phyloP scores from a whole-genome alignment of 2,888 invertebrate species.

The Caenorhabditis auriculariae region DNA sequence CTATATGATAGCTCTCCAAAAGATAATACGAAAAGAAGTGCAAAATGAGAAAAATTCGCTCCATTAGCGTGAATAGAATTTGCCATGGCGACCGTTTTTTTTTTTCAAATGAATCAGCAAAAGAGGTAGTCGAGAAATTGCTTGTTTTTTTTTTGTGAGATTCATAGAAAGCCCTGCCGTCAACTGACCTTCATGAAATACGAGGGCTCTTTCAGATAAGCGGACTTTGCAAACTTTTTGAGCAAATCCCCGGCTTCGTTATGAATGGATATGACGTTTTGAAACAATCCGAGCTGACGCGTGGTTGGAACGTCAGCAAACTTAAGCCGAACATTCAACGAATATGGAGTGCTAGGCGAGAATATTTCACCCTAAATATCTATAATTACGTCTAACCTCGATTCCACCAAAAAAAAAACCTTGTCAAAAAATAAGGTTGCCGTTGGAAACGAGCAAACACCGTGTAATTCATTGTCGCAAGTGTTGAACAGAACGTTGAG shows the following conservation, averaged over 20 bases:
- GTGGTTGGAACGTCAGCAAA: slow-evolving; percentile 33
- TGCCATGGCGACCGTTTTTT: too few relatives aligned
- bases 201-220: slow-evolving; percentile 33
- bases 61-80: background rate
- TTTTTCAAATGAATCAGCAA: too few relatives aligned
- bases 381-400: background rate
- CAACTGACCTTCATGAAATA: slow-evolving; percentile 18
- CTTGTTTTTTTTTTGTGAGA: too few relatives aligned
- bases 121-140: too few relatives aligned
- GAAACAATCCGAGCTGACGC: slow-evolving; percentile 36
- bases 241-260: slow-evolving; percentile 22
- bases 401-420: slow-evolving; percentile 13
- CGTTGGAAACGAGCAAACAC: slow-evolving; percentile 58
- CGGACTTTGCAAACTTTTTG: slow-evolving; percentile 26
- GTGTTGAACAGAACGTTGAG: slow-evolving; percentile 54
- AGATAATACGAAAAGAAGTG: background rate
- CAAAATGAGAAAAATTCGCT: background rate
- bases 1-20: too few relatives aligned
- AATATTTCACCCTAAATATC: slow-evolving; percentile 22
- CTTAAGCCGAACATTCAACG: slow-evolving; percentile 25
- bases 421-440: slow-evolving; percentile 42
- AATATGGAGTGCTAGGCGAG: slow-evolving; percentile 26
- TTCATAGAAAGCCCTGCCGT: too few relatives aligned
- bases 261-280: slow-evolving; percentile 29
- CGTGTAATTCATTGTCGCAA: slow-evolving; percentile 51